Evolutionary conservation across 2,113 vertebrate species (phyloP).

Genomic region (Pelecanoides urinatrix): DNA sequence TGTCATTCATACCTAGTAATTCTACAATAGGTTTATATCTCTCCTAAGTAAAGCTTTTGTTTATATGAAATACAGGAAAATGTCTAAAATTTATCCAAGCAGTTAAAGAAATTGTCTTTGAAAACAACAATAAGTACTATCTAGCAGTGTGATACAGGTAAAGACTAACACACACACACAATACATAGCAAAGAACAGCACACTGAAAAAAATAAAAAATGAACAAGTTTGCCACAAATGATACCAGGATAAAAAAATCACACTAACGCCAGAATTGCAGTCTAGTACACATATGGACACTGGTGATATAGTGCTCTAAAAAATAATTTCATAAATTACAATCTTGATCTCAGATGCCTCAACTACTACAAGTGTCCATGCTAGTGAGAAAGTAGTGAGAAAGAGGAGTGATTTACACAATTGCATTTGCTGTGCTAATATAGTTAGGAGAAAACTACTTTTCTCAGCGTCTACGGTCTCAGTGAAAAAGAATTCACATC

Average conservation of each 20-base stretch:
- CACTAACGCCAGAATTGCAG: not conserved
- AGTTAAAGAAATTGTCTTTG: not conserved
- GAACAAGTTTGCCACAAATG: not conserved
- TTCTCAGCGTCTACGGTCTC: not conserved
- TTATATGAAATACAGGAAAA: not conserved
- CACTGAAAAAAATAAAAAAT: not conserved
- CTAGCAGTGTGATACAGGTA: not conserved
- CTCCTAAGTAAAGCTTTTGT: not conserved
- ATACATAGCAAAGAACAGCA: not conserved
- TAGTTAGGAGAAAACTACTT: not conserved
- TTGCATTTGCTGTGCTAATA: not conserved
- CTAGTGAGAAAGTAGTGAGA: not conserved
- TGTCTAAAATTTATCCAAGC: not conserved
- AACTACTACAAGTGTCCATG: not conserved
- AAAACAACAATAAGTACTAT: not conserved
- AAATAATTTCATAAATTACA: not conserved
- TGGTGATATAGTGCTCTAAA: not conserved
- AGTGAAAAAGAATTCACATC: not conserved
- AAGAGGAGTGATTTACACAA: not conserved
- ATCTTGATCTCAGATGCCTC: not conserved
- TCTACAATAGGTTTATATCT: not conserved
- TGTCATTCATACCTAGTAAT: not conserved
- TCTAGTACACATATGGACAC: not conserved
- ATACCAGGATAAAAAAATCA: not conserved
- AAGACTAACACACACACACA: not conserved